phyloP scores from a whole-genome alignment of 2,797 vertebrate species.

The Holocentrus rufus region DNA sequence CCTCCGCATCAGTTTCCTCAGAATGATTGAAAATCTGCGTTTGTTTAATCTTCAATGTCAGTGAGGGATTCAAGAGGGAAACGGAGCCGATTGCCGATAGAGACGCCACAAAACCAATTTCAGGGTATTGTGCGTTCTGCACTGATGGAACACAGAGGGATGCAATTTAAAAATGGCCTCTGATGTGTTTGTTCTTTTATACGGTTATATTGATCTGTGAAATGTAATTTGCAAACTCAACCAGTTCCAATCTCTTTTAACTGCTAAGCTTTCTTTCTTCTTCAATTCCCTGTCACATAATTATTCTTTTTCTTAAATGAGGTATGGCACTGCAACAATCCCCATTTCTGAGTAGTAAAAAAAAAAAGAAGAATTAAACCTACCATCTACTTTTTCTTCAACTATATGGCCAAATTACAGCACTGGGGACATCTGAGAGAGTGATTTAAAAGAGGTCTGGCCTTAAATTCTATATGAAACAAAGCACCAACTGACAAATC shows the following conservation, averaged over 20 bases:
- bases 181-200: constrained; percentile 23
- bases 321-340: not conserved
- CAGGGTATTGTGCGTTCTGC: constrained; percentile 28
- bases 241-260: constrained; percentile 30
- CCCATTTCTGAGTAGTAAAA: not conserved
- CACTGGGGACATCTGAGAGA: not conserved
- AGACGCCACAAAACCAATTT: constrained; percentile 46
- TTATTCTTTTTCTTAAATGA: constrained; percentile 17
- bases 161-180: constrained; percentile 27
- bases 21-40: constrained; percentile 24
- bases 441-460: not conserved
- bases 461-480: not conserved
- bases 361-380: not conserved
- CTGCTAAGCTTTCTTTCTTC: constrained; percentile 12
- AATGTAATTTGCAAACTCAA: constrained; percentile 33
- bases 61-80: constrained; percentile 25
- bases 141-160: constrained; percentile 19
- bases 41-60: constrained; percentile 24
- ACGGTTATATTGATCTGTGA: constrained; percentile 39
- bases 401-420: not conserved
- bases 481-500: not conserved
- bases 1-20: not conserved
- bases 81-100: constrained; percentile 12
- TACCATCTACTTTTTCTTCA: not conserved
- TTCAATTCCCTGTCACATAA: not conserved